Evolutionary conservation across 2,113 vertebrate genomes (phyloP), one percentile per base, ranked within the genome.

Genomic region (Sinocyclocheilus maitianheensis): DNA sequence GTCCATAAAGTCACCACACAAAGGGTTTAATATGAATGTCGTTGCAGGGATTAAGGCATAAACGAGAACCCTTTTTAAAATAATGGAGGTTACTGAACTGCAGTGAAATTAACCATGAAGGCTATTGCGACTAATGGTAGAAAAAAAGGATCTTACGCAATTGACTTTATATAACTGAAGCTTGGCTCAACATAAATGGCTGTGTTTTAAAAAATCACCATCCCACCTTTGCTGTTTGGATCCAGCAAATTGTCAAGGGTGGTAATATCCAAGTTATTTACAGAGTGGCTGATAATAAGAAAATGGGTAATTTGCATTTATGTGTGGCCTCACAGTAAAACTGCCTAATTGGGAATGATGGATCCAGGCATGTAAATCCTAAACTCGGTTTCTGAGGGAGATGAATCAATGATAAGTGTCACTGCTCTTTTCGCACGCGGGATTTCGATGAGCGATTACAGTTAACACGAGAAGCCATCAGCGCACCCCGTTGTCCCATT

Each of bases 21-120:
- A 58, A 85, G 16, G 77, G 14, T 48, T 5, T 72, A 80, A 60
- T 86, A 26, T 1, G 71, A 77, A 51, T 69, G 11, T 18, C 12
- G 18, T 78, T 12, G 20, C 12, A 63, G 34, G 13, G 74, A 80
- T 71, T 26, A 37, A 51, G 53, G 67, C 34, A 63, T 80, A 74
- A 84, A 77, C 65, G 43, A 30, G 20, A 24, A 43, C 18, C 10
- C 34, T 26, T 80, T 77, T 85, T 82, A 71, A 87, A 91, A 89
- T 89, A 83, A 91, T 92, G 89, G 88, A 84, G 53, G 85, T 82
- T 85, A 53, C 91, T 89, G 87, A 91, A 91, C 65, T 85, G 81
- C 89, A 89, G 83, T 76, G 81, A 20, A 83, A 87, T 91, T 86
- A 89, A 91, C 83, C 53, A 89, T 81, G 84, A 78, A 22, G 65